Conservation (phyloP, 2,797 vertebrate species). For the Adelosebastes latens region DNA sequence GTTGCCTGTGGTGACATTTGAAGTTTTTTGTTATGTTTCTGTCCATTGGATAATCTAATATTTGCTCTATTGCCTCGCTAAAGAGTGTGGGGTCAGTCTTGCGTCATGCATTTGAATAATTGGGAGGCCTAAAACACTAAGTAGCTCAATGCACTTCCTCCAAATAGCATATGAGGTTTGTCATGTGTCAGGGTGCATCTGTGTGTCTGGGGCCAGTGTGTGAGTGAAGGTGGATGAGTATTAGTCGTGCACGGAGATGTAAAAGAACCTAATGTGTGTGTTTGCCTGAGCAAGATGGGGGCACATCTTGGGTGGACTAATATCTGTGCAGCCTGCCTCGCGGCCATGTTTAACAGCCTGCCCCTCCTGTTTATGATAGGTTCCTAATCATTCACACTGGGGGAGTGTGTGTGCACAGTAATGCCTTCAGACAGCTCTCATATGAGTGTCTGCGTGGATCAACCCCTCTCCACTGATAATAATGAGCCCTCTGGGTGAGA, state of each 20-base stretch:
- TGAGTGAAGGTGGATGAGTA: constrained; percentile 67
- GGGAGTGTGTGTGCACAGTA: constrained; percentile 80
- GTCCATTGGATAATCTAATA: constrained; percentile 43
- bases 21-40: constrained; percentile 20
- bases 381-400: constrained; percentile 90
- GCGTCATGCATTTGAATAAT: constrained; percentile 75
- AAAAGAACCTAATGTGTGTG: constrained; percentile 63
- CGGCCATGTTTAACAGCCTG: constrained; percentile 78
- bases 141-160: constrained; percentile 58
- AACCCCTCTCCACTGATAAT: constrained; percentile 76
- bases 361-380: constrained; percentile 88
- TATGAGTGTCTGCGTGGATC: constrained; percentile 91
- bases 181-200: constrained; percentile 76
- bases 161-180: constrained; percentile 72
- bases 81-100: constrained; percentile 50
- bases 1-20: constrained; percentile 29
- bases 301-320: constrained; percentile 27
- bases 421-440: constrained; percentile 88
- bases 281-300: constrained; percentile 46
- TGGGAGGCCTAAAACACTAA: constrained; percentile 60
- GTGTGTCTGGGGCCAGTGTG: constrained; percentile 47
- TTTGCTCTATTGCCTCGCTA: constrained; percentile 46
- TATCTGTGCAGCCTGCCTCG: constrained; percentile 58
- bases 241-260: constrained; percentile 59
- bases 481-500: constrained; percentile 80